Evolutionary conservation across 1,140 invertebrate species (phyloP).

Genomic region (Phenacoccus solenopsis): DNA sequence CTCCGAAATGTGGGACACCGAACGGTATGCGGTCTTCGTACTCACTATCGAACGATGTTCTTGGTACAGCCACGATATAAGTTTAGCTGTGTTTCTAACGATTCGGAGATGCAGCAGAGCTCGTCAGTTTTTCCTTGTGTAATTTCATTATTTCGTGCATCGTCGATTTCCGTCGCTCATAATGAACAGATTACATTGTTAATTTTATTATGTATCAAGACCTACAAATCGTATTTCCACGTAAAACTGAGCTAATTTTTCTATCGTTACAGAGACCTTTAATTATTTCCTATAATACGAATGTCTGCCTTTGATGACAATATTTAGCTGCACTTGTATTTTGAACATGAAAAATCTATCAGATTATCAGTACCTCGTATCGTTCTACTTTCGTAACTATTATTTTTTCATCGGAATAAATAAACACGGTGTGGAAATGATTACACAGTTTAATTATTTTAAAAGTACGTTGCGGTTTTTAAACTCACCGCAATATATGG

Average conservation of each 20-base stretch:
- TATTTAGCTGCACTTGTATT: no score
- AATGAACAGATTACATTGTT: conserved; percentile 1
- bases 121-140: background rate
- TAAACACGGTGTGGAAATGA: no score
- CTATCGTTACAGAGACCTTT: background rate
- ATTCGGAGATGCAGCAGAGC: background rate
- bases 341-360: no score
- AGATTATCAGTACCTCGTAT: no score
- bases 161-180: background rate
- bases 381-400: no score
- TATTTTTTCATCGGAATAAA: no score
- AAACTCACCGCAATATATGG: no score
- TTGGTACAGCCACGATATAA: background rate
- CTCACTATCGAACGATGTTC: background rate
- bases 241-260: background rate
- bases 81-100: background rate
- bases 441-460: no score
- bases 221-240: background rate
- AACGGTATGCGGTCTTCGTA: conserved; percentile 10
- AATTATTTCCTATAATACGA: background rate
- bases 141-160: background rate
- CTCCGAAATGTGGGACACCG: conserved; percentile 5
- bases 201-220: background rate
- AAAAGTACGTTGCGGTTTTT: background rate
- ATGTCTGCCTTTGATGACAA: no score